Percentiles rank a stretch among this genome's conserved stretches.
These are phyloP conservation scores for Rotaria sp. DNA, from an alignment of 2,888 invertebrate species.

Conservation along the genomic window DNA sequence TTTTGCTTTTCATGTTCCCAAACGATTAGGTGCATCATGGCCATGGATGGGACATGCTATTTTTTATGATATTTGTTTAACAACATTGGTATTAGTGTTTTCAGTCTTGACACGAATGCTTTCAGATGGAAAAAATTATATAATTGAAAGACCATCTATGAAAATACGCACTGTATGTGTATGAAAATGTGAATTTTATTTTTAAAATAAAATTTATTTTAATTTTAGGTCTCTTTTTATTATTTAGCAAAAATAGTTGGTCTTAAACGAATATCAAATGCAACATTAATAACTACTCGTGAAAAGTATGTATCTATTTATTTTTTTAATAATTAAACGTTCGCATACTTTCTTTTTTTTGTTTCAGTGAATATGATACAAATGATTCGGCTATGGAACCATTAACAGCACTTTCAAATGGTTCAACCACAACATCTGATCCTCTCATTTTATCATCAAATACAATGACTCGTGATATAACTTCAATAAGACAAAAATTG, in stretches of 20 bases:
- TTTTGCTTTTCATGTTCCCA: background rate
- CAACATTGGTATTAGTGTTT: background rate
- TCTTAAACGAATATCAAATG: background rate
- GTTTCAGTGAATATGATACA: background rate
- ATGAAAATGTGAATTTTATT: background rate
- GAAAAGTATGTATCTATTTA: background rate
- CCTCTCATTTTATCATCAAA: background rate
- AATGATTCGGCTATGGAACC: conserved; percentile 21
- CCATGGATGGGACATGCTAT: background rate
- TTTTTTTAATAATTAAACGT: background rate
- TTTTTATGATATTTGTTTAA: conserved; percentile 6
- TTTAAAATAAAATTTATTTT: background rate
- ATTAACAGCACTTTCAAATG: background rate
- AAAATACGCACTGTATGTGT: background rate
- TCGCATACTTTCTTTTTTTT: too few species aligned
- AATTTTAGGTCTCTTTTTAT: background rate
- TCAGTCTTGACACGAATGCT: background rate
- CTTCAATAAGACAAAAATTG: background rate
- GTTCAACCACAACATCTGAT: background rate
- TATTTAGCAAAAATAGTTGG: conserved; percentile 1
- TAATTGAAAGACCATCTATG: background rate
- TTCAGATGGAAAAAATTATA: background rate
- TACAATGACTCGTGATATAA: background rate
- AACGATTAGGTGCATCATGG: background rate
- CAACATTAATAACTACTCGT: background rate